Percentiles rank a stretch among this genome's conserved stretches.
Evolutionary conservation across 2,113 vertebrate genomes (phyloP).

Genomic region (Polypterus bichir): DNA sequence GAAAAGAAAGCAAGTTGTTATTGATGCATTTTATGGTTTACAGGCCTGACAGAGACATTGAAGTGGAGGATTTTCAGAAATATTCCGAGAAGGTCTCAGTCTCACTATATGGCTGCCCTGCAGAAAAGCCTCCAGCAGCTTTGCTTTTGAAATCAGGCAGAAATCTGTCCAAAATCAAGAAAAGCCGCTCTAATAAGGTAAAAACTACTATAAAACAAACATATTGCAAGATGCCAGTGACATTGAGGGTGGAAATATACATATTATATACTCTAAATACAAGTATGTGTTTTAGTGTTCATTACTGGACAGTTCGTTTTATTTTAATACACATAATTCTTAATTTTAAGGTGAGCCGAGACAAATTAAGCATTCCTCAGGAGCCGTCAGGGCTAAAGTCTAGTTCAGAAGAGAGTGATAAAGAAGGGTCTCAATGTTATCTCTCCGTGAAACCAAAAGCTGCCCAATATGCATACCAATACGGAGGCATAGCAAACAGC

Average conservation of each 20-base stretch:
- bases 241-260: too few relatives aligned
- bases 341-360: conserved; percentile 51
- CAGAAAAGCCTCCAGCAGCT: conserved; percentile 57
- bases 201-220: not conserved
- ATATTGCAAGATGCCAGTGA: not conserved
- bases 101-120: conserved; percentile 79
- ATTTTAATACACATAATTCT: too few relatives aligned
- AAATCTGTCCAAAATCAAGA: conserved; percentile 55
- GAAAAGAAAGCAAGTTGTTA: too few relatives aligned
- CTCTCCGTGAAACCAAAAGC: conserved; percentile 57
- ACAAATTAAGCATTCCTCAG: conserved; percentile 45
- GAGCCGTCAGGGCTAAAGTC: conserved; percentile 44
- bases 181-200: conserved; percentile 64
- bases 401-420: conserved; percentile 33
- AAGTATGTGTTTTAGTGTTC: too few relatives aligned
- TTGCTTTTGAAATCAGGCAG: conserved; percentile 54
- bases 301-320: too few relatives aligned
- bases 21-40: not conserved
- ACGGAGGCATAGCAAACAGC: conserved; percentile 73
- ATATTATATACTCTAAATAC: too few relatives aligned
- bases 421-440: conserved; percentile 46
- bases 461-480: conserved; percentile 53
- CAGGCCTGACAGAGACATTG: conserved; percentile 80
- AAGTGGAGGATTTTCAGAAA: conserved; percentile 87
- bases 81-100: conserved; percentile 71